Evolutionary conservation across 2,113 vertebrate genomes (phyloP).

Genomic region (Romanogobio albipinnatus): DNA sequence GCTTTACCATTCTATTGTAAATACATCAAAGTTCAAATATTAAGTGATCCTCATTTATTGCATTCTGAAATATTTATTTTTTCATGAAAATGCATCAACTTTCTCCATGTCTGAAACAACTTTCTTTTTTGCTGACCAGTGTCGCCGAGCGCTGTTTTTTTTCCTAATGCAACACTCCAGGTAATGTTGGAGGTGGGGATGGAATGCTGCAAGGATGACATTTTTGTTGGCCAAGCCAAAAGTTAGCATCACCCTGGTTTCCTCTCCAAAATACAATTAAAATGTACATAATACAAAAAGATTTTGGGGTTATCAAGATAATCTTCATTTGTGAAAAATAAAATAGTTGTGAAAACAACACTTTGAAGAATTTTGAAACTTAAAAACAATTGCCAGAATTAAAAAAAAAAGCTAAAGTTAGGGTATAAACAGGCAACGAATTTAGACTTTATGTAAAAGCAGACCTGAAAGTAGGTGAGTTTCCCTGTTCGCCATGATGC

Average conservation of each 20-base stretch:
- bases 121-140: not conserved
- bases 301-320: not conserved
- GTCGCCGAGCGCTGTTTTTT: not conserved
- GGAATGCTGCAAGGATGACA: no score
- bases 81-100: not conserved
- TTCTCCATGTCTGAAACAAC: not conserved
- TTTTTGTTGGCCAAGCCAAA: no score
- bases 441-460: not conserved
- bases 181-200: no score
- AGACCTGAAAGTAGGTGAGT: not conserved
- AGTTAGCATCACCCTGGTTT: not conserved
- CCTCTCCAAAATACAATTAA: not conserved
- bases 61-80: not conserved
- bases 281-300: no score
- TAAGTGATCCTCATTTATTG: slow-evolving; percentile 1
- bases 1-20: not conserved
- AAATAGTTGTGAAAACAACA: not conserved
- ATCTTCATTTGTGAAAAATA: not conserved
- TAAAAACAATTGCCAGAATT: not conserved
- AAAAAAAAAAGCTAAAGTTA: not conserved
- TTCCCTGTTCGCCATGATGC: not conserved
- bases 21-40: slow-evolving; percentile 2
- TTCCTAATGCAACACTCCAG: no score
- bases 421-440: not conserved
- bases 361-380: not conserved